These are phyloP conservation scores for Temnopleurus reevesii DNA, from an alignment of 53 echinoderm and acorn worm genomes.

Conservation along the genomic window DNA sequence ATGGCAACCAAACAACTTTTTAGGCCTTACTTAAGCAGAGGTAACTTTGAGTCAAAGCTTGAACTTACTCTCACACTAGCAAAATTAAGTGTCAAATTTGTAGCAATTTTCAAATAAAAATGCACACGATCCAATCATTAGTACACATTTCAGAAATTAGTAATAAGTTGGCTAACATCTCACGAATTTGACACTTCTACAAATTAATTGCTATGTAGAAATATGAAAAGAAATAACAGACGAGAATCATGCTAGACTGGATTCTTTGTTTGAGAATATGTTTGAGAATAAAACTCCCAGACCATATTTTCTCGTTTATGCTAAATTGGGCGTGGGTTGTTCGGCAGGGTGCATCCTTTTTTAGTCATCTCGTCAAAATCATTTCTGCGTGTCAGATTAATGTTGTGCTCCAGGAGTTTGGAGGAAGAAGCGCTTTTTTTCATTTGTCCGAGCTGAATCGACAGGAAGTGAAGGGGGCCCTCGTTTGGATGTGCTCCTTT, in stretches of 20 bases:
- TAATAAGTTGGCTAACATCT: too few relatives aligned
- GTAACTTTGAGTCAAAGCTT: too few relatives aligned
- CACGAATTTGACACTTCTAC: too few relatives aligned
- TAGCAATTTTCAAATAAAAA: not conserved
- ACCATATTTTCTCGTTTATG: conserved; percentile 1
- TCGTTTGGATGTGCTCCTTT: not conserved
- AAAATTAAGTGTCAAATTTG: not conserved
- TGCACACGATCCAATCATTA: too few relatives aligned
- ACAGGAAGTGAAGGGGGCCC: not conserved
- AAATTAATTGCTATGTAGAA: too few relatives aligned
- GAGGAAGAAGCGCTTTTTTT: not conserved
- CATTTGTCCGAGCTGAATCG: not conserved
- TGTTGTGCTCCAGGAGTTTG: not conserved
- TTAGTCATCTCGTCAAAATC: not conserved
- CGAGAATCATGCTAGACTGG: not conserved
- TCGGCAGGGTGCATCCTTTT: not conserved
- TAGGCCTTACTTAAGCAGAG: too few relatives aligned
- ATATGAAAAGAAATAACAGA: too few relatives aligned
- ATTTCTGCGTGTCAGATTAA: conserved; percentile 6
- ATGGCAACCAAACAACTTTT: too few relatives aligned
- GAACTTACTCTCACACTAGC: too few relatives aligned
- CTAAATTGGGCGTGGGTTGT: conserved; percentile 36
- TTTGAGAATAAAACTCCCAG: not conserved
- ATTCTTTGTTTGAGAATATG: too few relatives aligned
- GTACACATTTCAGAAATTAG: too few relatives aligned